Percentiles rank a stretch among this genome's conserved stretches.
phyloP scores from a whole-genome alignment of 1,140 invertebrate species.

The Drosophila orena region DNA sequence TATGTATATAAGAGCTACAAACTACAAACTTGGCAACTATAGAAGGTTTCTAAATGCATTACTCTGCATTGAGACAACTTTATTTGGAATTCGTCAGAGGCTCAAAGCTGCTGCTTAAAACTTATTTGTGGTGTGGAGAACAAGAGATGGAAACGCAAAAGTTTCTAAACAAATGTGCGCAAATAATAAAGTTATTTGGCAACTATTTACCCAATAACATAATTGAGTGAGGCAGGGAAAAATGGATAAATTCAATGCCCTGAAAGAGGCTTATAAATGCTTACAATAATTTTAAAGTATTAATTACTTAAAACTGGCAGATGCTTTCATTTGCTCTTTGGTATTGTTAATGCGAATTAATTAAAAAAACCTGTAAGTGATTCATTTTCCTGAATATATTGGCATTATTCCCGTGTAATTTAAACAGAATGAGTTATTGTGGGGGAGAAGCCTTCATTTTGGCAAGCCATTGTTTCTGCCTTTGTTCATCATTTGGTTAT shows the following conservation, averaged over 20 bases:
- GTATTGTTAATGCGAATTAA: too few species aligned
- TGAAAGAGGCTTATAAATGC: neutral
- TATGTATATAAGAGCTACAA: too few species aligned
- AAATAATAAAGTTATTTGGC: constrained; percentile 3
- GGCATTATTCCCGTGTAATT: neutral
- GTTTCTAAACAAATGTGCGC: constrained; percentile 1
- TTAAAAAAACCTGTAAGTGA: neutral
- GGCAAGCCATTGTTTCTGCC: too few species aligned
- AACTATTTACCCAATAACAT: constrained; percentile 9
- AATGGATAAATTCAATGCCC: neutral
- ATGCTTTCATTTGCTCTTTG: neutral
- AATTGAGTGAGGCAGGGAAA: neutral
- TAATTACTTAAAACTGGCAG: neutral
- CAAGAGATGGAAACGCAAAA: neutral
- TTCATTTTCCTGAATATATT: neutral
- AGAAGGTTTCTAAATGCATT: neutral
- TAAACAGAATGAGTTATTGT: neutral
- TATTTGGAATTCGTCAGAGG: constrained; percentile 2
- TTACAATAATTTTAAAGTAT: neutral
- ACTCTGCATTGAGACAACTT: neutral
- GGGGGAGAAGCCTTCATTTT: neutral
- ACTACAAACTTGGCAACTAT: neutral
- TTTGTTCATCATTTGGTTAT: constrained; percentile 4
- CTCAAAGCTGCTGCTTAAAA: neutral
- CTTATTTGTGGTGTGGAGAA: neutral